Evolutionary conservation across 1,140 invertebrate genomes (phyloP), one percentile per base, ranked within the genome.

Genomic region (Sinonovacula constricta): DNA sequence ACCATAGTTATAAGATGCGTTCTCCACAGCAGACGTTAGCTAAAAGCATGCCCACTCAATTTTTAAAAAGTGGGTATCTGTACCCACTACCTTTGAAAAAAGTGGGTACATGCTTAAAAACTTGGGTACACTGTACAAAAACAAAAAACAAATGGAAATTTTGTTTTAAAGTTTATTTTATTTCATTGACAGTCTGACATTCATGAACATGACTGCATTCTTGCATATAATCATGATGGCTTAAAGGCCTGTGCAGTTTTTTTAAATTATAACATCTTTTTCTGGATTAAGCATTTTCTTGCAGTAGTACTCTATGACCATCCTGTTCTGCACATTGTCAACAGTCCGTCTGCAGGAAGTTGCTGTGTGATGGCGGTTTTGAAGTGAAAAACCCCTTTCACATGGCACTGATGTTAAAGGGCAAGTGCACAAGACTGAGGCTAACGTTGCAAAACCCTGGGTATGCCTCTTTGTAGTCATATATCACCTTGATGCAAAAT

Each of bases 291-390:
- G 12, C 12, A 26, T 62, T 62, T 62, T 3, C 60, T 63, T 63
- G 39, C 30, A 63, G 22, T 63, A 63, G 60, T 63, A 34, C 60
- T 63, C n/a, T n/a, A n/a, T n/a, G n/a, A n/a, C 60, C 10, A 63
- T 63, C 39, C 60, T 63, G 60, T 63, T 63, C 60, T 63, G 30
- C 31, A 63, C 60, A 63, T 63, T 63, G 22, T 63, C 31, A 34
- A 63, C 60, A 34, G 60, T 5, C 7, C n/a, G 30, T 24, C 60
- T 63, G 26, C 30, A 34, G 30, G 60, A 63, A 63, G 5, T 63
- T 36, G 30, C 31, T 63, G 30, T 63, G 22, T 63, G 60, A 36
- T 63, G 60, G 30, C 60, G 33, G 39, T 34, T 63, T 63, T 63
- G 60, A 12, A 63, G 60, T 34, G 60, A 63, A 36, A 63, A 63